Evolutionary conservation across 2,888 invertebrate species (phyloP).

Genomic region (Lacanobia oleracea): DNA sequence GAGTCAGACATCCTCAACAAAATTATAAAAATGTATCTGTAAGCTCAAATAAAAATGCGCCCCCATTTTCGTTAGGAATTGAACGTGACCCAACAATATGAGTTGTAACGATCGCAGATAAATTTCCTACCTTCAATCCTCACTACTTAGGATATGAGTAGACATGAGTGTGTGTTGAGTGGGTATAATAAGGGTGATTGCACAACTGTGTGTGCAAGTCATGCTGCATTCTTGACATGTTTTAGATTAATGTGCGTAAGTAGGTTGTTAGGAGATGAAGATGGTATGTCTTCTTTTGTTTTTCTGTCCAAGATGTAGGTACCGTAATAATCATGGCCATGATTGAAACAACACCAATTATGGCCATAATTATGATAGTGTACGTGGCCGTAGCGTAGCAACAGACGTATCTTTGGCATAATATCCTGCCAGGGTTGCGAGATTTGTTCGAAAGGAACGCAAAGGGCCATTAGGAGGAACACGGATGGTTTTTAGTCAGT

Average conservation of each 20-base stretch:
- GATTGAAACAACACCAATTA: no score
- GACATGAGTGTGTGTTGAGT: conserved; percentile 27
- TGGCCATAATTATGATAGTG: no score
- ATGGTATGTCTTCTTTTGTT: conserved; percentile 12
- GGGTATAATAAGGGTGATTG: conserved; percentile 57
- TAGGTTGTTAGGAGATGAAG: not conserved
- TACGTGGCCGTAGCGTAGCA: no score
- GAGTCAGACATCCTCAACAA: not conserved
- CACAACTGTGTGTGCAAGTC: conserved; percentile 43
- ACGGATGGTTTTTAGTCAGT: no score
- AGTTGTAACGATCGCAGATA: conserved; percentile 59
- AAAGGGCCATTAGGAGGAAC: no score
- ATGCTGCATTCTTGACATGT: conserved; percentile 11
- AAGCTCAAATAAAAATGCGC: conserved; percentile 8
- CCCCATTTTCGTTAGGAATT: conserved; percentile 4
- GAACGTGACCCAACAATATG: conserved; percentile 54
- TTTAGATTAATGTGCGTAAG: conserved; percentile 18
- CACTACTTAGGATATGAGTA: conserved; percentile 32
- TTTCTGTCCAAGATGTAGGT: not conserved
- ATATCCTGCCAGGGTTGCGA: no score
- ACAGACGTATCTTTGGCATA: no score
- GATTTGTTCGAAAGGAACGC: no score
- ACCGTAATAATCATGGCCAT: no score
- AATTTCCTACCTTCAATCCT: conserved; percentile 44
- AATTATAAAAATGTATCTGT: not conserved